Conservation (phyloP, 2,797 vertebrate species). For the Rachycentron canadum region DNA sequence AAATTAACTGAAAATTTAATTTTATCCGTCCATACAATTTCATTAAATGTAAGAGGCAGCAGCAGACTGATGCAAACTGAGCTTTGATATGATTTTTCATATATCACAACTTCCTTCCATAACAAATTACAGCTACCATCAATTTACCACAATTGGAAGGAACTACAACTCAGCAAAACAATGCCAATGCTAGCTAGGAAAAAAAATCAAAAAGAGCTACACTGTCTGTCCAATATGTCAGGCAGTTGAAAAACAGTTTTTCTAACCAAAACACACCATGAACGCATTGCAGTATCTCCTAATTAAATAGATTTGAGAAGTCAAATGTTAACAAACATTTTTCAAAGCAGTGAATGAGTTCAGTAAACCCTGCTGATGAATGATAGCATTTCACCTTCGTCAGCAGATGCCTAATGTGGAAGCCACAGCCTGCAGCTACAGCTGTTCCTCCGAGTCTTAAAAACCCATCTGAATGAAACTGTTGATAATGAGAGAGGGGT, state of each 20-base stretch:
- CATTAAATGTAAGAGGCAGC: background rate
- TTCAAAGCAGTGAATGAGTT: background rate
- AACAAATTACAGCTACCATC: background rate
- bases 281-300: background rate
- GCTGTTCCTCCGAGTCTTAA: conserved; percentile 22
- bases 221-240: background rate
- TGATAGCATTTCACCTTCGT: conserved; percentile 4
- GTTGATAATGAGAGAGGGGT: conserved; percentile 24
- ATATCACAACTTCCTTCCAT: background rate
- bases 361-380: conserved; percentile 5
- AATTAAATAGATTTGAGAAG: background rate
- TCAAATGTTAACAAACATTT: background rate
- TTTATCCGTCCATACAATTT: background rate
- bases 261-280: background rate
- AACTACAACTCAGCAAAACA: background rate
- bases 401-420: conserved; percentile 17
- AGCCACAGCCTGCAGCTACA: conserved; percentile 20
- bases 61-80: background rate
- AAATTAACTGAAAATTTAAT: background rate
- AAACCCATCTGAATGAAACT: conserved; percentile 19
- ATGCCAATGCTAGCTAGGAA: background rate
- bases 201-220: background rate
- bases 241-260: too few species aligned
- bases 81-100: background rate
- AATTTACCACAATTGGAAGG: background rate